phyloP scores from a whole-genome alignment of 2,113 vertebrate species.

The Leptobrachium ailaonicum region DNA sequence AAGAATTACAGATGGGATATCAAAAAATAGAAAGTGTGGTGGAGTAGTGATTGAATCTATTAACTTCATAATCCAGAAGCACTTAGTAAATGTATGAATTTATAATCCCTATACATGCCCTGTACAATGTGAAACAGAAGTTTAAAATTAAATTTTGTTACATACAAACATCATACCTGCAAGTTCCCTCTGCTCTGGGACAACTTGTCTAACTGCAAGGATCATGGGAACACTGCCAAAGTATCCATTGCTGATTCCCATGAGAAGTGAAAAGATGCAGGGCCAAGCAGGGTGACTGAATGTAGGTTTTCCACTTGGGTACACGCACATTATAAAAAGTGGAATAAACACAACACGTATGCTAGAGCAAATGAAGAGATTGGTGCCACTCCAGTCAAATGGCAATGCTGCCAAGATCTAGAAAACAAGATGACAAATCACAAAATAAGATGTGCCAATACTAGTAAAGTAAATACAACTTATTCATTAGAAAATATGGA shows the following conservation, averaged over 20 bases:
- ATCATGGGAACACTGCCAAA: slow-evolving; percentile 98
- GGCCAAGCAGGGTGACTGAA: slow-evolving; percentile 94
- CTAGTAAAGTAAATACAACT: no score
- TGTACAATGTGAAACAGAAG: no score
- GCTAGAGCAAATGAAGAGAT: slow-evolving; percentile 88
- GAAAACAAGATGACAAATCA: neutral
- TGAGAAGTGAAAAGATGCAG: slow-evolving; percentile 92
- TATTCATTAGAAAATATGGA: no score
- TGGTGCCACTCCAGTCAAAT: slow-evolving; percentile 85
- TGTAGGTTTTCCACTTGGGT: slow-evolving; percentile 77
- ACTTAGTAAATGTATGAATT: no score
- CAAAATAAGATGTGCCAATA: no score
- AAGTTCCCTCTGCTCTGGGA: slow-evolving; percentile 89
- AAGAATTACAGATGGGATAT: no score
- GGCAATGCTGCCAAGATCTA: slow-evolving; percentile 95
- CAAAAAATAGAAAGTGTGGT: no score
- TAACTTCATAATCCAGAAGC: no score
- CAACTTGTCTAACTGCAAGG: slow-evolving; percentile 88
- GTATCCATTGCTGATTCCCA: slow-evolving; percentile 96
- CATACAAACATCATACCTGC: slow-evolving; percentile 73
- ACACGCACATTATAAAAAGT: slow-evolving; percentile 94
- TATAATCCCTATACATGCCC: no score
- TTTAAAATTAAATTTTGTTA: no score
- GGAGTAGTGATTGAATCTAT: no score
- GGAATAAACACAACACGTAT: slow-evolving; percentile 92